Percentiles rank a stretch among this genome's conserved stretches.
Evolutionary conservation across 2,888 invertebrate species (phyloP).

Genomic region (Ernsta delagoae): DNA sequence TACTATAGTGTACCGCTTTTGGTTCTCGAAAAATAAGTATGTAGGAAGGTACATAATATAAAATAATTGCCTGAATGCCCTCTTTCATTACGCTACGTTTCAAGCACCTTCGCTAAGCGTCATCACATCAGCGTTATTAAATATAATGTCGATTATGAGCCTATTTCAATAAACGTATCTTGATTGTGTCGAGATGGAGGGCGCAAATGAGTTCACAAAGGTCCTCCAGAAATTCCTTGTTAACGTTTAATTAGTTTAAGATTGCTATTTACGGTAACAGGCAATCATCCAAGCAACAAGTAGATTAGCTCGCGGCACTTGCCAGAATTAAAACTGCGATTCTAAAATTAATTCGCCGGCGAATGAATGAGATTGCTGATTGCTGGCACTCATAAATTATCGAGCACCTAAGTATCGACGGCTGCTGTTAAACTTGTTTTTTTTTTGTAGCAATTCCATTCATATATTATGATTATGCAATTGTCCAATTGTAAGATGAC

Average conservation of each 20-base stretch:
- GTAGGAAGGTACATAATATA: no score
- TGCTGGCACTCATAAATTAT: conserved; percentile 34
- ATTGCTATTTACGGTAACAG: conserved; percentile 39
- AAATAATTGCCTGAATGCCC: no score
- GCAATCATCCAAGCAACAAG: conserved; percentile 39
- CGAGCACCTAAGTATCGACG: not conserved
- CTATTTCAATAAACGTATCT: conserved; percentile 27
- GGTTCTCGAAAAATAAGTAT: no score
- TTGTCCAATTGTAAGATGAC: conserved; percentile 15
- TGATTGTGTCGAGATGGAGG: conserved; percentile 16
- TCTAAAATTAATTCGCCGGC: conserved; percentile 29
- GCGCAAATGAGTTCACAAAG: conserved; percentile 27
- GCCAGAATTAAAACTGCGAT: conserved; percentile 26
- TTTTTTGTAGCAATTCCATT: conserved; percentile 26
- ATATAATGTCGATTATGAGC: conserved; percentile 3
- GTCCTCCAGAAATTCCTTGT: conserved; percentile 38
- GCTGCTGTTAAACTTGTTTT: conserved; percentile 27
- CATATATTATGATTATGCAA: conserved; percentile 6
- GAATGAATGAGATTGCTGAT: conserved; percentile 10
- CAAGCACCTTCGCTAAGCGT: not conserved
- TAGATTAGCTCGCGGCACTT: conserved; percentile 30
- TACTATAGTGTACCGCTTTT: no score
- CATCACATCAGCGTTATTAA: conserved; percentile 10
- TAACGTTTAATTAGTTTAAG: conserved; percentile 42
- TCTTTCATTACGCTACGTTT: not conserved